Conservation (phyloP, 2,113 vertebrate species). For the Zonotrichia leucophrys region DNA sequence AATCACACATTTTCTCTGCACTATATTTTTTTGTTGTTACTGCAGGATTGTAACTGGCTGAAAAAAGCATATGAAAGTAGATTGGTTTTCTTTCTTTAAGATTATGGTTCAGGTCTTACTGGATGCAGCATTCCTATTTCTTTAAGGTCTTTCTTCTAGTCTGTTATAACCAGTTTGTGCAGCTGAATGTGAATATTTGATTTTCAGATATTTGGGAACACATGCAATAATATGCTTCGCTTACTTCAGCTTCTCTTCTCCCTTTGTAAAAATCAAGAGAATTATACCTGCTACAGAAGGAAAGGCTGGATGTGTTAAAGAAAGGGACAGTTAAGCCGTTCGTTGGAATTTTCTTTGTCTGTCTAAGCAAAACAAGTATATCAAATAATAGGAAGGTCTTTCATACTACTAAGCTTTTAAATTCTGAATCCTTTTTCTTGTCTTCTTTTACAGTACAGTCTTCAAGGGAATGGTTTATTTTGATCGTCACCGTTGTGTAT, state of each 20-base stretch:
- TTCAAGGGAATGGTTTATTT: slow-evolving; percentile 15
- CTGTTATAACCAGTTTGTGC: background rate
- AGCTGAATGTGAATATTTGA: background rate
- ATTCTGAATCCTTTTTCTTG: background rate
- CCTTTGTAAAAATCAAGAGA: background rate
- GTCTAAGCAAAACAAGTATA: background rate
- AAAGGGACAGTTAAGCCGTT: background rate
- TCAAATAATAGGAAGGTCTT: background rate
- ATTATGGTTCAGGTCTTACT: background rate
- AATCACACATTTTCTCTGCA: background rate
- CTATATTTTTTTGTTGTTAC: background rate
- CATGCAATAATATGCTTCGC: background rate
- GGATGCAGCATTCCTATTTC: background rate
- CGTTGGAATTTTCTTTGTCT: background rate
- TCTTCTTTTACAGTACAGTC: background rate
- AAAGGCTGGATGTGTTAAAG: background rate
- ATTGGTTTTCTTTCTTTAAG: background rate
- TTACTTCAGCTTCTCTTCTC: background rate
- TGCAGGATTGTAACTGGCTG: background rate
- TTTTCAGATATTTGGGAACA: background rate
- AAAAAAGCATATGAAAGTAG: background rate
- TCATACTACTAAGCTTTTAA: background rate
- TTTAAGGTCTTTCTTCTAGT: background rate
- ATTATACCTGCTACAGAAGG: background rate
- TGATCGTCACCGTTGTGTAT: background rate